phyloP scores from a whole-genome alignment of 2,797 vertebrate species.

The Botia kubotai region DNA sequence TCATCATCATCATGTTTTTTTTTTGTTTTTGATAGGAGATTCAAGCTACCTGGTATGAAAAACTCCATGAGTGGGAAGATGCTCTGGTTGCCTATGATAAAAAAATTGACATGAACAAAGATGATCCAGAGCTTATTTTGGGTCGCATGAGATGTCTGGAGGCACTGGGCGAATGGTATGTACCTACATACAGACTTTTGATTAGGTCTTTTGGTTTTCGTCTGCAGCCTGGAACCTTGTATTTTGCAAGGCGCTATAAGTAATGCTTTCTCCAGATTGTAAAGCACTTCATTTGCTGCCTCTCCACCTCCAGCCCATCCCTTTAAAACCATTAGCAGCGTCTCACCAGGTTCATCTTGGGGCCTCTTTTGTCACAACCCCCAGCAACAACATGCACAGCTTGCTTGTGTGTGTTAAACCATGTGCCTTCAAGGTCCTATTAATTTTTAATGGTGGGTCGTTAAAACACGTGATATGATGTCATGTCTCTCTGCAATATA shows the following conservation, averaged over 20 bases:
- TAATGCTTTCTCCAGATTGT: constrained; percentile 61
- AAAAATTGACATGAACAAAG: constrained; percentile 97
- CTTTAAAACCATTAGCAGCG: constrained; percentile 48
- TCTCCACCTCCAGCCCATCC: constrained; percentile 35
- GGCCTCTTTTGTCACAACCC: constrained; percentile 11
- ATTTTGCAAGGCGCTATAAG: constrained; percentile 62
- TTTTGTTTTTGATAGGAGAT: constrained; percentile 84
- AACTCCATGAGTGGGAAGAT: constrained; percentile 98
- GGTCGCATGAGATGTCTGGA: constrained; percentile 98
- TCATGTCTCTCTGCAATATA: constrained; percentile 42
- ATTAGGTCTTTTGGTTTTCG: background rate
- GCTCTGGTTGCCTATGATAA: constrained; percentile 95
- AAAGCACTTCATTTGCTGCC: constrained; percentile 61
- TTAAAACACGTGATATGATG: constrained; percentile 40
- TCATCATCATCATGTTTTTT: background rate
- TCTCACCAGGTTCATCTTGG: constrained; percentile 31
- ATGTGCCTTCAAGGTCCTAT: background rate
- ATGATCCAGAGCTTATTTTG: constrained; percentile 95
- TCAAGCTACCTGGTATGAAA: constrained; percentile 99
- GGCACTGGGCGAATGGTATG: constrained; percentile 97
- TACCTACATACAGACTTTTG: background rate
- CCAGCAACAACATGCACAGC: constrained; percentile 7
- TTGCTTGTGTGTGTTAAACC: constrained; percentile 1
- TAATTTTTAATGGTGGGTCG: constrained; percentile 33
- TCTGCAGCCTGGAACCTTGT: constrained; percentile 46